Base-by-base conservation (phyloP, 30 jellyfish, hydroid and myxozoan genomes). In the Mastigias papua region DNA sequence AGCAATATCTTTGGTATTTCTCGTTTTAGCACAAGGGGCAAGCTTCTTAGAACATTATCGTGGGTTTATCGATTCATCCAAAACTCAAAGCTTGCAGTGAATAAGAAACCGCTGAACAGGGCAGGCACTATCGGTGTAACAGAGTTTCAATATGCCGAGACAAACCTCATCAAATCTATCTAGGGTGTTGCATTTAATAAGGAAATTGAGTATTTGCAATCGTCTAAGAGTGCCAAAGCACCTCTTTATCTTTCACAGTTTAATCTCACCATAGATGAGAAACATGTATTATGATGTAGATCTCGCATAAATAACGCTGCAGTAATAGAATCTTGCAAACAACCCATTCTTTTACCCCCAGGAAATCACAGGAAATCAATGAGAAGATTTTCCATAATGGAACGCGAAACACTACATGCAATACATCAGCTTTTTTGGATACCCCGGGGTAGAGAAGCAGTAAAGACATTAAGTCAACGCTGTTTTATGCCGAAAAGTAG, bases 271-370 rank as follows among this genome's bases (percentile, higher is more conserved):
- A 4, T 73, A 23, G 85, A 73, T 73, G 19, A n/a, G 11, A 6
- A 73, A 2, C 16, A 42, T 10, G 34, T 73, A 31, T 22, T 42
- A 9, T 25, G 85, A 9, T 33, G 73, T 22, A 73, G 73, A 20
- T 3, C 70, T 29, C 85, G 37, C 6, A 73, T 73, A 8, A 25
- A 10, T 29, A 73, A 30, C 17, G 9, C 85, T 23, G 11, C 28
- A 3, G 78, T 73, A 15, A 4, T 35, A 25, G 73, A 33, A 11
- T 33, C 73, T 6, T 3, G 73, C 85, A 42, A 73, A 42, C 25
- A 30, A 33, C 85, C 70, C 15, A 73, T 73, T 20, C 48, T 73
- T 3, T 42, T 73, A 76, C 85, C 85, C 15, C 34, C 85, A 49
- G 34, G 73, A 33, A 42, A 20, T 73, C 5, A 76, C 35, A 8